Evolutionary conservation across 2,888 invertebrate species (phyloP).

Genomic region (Trissonchulus latispiculum): DNA sequence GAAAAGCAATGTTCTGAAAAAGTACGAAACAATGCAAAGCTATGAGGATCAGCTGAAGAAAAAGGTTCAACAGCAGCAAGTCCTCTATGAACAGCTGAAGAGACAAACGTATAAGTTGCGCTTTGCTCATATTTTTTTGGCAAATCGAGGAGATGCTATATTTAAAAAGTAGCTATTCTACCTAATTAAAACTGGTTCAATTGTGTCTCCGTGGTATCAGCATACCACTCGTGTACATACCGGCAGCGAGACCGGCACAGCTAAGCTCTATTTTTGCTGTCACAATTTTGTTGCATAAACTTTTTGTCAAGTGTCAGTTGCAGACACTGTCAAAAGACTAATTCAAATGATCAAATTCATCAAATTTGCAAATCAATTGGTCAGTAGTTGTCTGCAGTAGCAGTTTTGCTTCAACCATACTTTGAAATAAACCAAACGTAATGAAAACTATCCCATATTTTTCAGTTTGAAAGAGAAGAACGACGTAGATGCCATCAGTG

Average conservation of each 20-base stretch:
- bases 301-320: too few relatives aligned
- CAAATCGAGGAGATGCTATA: too few relatives aligned
- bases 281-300: too few relatives aligned
- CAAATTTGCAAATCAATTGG: not conserved
- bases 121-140: too few relatives aligned
- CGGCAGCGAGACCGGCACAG: too few relatives aligned
- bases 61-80: conserved; percentile 41
- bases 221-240: too few relatives aligned
- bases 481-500: conserved; percentile 46
- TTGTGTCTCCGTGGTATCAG: too few relatives aligned
- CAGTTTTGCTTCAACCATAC: too few relatives aligned
- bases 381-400: not conserved
- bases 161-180: too few relatives aligned
- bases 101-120: conserved; percentile 43
- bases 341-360: not conserved
- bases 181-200: too few relatives aligned
- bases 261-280: too few relatives aligned
- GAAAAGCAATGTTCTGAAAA: conserved; percentile 43
- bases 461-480: conserved; percentile 46
- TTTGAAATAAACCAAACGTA: not conserved
- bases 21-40: conserved; percentile 42
- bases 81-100: conserved; percentile 42
- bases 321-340: too few relatives aligned
- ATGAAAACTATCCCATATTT: not conserved
- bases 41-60: conserved; percentile 41